Conservation (phyloP, 2,797 vertebrate species). For the Anguilla anguilla region DNA sequence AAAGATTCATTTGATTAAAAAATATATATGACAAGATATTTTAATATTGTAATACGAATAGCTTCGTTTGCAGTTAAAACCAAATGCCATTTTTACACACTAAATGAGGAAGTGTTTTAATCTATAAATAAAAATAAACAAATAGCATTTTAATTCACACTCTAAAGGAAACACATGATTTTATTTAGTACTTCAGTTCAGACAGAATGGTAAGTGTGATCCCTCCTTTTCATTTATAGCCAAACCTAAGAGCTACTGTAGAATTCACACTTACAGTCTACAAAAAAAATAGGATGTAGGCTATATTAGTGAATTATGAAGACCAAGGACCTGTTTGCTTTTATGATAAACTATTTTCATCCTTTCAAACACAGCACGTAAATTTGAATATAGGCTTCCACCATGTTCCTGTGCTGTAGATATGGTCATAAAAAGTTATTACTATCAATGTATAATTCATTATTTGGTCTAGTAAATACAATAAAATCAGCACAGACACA, state of each 20-base stretch:
- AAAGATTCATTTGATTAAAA: no score
- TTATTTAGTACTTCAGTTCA: neutral
- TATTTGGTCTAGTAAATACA: neutral
- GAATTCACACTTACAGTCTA: neutral
- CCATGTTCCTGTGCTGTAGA: neutral
- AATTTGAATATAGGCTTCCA: neutral
- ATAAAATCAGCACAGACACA: slow-evolving; percentile 35
- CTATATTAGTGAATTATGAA: neutral
- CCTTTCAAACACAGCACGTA: neutral
- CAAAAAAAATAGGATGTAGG: neutral
- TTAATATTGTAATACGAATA: no score
- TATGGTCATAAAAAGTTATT: neutral
- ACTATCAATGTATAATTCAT: slow-evolving; percentile 22
- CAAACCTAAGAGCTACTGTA: neutral
- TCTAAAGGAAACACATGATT: neutral
- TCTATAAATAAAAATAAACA: neutral
- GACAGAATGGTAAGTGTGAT: neutral
- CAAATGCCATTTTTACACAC: neutral
- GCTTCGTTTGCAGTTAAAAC: neutral
- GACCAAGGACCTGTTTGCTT: neutral
- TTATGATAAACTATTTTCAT: neutral
- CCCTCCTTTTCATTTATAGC: neutral
- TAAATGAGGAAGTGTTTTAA: neutral
- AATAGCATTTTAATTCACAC: neutral
- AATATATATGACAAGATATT: no score